Conservation (phyloP, 2,888 invertebrate species). For the Heliconius erato region DNA sequence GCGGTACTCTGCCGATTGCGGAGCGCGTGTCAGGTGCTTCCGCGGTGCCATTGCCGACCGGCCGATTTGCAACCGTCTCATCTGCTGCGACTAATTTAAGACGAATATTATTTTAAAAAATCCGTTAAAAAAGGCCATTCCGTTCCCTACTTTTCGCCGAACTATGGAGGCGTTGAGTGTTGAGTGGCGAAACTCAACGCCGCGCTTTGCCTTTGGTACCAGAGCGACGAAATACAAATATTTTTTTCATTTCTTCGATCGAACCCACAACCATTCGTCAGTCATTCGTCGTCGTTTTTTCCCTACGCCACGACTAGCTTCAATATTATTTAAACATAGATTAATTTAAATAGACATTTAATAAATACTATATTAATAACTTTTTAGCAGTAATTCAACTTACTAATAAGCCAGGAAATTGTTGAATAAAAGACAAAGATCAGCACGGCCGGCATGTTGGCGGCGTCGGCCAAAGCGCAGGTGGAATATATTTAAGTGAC, state of each 20-base stretch:
- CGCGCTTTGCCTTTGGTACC: no score
- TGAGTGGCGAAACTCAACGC: no score
- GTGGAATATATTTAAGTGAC: constrained; percentile 66
- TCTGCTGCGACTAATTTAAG: constrained; percentile 41
- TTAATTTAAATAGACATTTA: not conserved
- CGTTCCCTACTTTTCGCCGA: no score
- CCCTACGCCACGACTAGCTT: no score
- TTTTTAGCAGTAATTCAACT: constrained; percentile 35
- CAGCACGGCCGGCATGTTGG: constrained; percentile 68
- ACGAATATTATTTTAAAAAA: not conserved
- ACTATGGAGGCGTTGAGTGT: no score
- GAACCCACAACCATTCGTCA: no score
- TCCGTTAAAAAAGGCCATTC: no score
- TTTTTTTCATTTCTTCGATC: no score
- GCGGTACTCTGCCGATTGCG: constrained; percentile 76
- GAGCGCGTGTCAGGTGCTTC: constrained; percentile 75
- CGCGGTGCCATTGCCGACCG: constrained; percentile 66
- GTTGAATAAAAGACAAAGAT: constrained; percentile 62
- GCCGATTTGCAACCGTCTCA: constrained; percentile 55
- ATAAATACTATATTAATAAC: not conserved
- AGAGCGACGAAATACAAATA: no score
- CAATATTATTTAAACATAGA: not conserved
- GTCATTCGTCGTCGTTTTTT: no score
- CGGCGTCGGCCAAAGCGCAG: constrained; percentile 25
- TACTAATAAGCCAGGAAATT: constrained; percentile 70